Evolutionary conservation across 2,888 invertebrate genomes (phyloP).

Genomic region (Teleogryllus oceanicus): DNA sequence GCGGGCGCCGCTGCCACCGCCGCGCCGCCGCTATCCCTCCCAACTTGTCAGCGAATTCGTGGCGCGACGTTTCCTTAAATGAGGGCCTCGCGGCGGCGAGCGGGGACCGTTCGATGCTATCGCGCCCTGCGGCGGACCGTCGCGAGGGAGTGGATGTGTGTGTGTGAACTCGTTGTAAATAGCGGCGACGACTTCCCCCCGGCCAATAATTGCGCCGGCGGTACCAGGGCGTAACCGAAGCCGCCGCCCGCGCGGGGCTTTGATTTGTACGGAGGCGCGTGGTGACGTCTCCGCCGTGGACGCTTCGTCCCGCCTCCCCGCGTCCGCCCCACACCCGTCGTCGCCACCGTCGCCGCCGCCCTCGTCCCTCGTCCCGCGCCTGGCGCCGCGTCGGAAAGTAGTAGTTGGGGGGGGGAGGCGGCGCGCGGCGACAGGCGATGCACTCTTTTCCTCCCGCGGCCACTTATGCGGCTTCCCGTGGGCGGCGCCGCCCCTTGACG

Average conservation of each 20-base stretch:
- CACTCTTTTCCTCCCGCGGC: background rate
- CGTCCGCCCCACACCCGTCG: background rate
- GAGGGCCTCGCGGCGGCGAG: background rate
- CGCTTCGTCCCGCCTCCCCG: background rate
- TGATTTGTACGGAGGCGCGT: constrained; percentile 9
- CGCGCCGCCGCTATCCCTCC: background rate
- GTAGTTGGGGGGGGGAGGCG: background rate
- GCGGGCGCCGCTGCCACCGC: background rate
- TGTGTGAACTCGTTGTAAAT: constrained; percentile 18
- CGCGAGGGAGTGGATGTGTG: background rate
- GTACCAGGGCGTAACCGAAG: constrained; percentile 18
- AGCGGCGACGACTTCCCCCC: background rate
- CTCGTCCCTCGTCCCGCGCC: background rate
- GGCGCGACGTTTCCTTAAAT: constrained; percentile 18
- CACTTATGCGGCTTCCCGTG: background rate
- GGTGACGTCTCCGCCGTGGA: background rate
- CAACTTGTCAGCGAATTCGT: constrained; percentile 6
- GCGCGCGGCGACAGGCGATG: background rate
- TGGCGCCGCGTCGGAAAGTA: background rate
- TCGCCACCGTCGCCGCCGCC: background rate
- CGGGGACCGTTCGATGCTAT: background rate
- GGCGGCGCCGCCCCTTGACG: background rate
- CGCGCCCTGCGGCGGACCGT: background rate
- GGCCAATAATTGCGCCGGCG: background rate
- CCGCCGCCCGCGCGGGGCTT: background rate